Evolutionary conservation across 2,888 invertebrate species (phyloP).

Genomic region (Liopterus haemorrhoidalis): DNA sequence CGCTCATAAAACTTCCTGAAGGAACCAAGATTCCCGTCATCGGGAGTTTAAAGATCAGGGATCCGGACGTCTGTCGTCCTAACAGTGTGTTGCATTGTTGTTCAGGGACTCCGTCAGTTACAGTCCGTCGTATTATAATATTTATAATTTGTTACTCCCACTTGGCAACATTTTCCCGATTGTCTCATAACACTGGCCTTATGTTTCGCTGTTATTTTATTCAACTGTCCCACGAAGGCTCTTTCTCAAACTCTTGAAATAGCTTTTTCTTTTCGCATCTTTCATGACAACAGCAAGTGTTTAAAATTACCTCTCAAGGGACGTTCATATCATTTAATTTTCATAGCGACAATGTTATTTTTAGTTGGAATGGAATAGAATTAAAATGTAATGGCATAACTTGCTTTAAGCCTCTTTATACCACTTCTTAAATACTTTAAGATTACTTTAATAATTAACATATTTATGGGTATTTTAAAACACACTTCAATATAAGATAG

Average conservation of each 20-base stretch:
- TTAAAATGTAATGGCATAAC: too few species aligned
- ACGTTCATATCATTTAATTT: constrained; percentile 47
- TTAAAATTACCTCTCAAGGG: constrained; percentile 45
- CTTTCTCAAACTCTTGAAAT: constrained; percentile 45
- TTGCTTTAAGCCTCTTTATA: too few species aligned
- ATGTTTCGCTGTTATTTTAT: constrained; percentile 45
- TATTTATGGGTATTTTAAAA: too few species aligned
- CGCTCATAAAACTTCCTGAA: too few species aligned
- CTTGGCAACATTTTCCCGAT: constrained; percentile 42
- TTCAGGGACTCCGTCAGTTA: constrained; percentile 36
- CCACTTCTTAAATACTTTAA: too few species aligned
- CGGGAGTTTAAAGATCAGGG: too few species aligned
- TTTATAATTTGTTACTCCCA: constrained; percentile 48
- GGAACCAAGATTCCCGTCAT: too few species aligned
- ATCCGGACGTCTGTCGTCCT: too few species aligned
- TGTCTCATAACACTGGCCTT: constrained; percentile 42
- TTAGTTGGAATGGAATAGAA: too few species aligned
- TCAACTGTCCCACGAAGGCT: constrained; percentile 44
- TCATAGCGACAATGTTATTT: constrained; percentile 45
- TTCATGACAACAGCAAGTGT: constrained; percentile 47
- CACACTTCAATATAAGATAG: too few species aligned
- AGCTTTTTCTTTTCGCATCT: constrained; percentile 45
- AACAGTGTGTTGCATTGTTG: constrained; percentile 47
- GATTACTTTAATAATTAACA: too few species aligned
- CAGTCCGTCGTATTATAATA: constrained; percentile 46